phyloP scores from a whole-genome alignment of 2,888 invertebrate genomes.

The Platerodrilus igneus region DNA sequence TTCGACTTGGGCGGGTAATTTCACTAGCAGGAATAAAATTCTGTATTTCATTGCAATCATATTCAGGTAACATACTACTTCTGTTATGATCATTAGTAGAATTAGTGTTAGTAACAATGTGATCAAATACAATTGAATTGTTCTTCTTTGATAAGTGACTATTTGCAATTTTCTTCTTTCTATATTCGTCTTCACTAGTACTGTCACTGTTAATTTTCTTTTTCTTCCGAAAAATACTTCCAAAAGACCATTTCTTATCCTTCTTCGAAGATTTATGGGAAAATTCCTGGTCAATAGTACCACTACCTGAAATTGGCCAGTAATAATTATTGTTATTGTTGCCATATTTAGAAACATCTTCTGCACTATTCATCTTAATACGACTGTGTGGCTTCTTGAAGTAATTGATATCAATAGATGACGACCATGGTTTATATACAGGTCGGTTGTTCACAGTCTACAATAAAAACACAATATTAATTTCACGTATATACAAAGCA shows the following conservation, averaged over 20 bases:
- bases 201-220: slow-evolving; percentile 63
- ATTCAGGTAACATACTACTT: no score
- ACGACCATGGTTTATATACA: slow-evolving; percentile 46
- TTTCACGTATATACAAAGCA: not conserved
- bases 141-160: slow-evolving; percentile 53
- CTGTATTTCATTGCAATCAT: slow-evolving; percentile 37
- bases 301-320: slow-evolving; percentile 43
- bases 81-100: slow-evolving; percentile 24
- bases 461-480: slow-evolving; percentile 31
- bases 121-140: slow-evolving; percentile 59
- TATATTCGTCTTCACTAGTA: slow-evolving; percentile 49
- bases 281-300: slow-evolving; percentile 51
- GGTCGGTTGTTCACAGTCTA: slow-evolving; percentile 49
- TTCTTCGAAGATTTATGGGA: slow-evolving; percentile 53
- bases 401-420: slow-evolving; percentile 40
- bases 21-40: slow-evolving; percentile 38
- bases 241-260: slow-evolving; percentile 73
- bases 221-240: slow-evolving; percentile 71
- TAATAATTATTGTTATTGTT: slow-evolving; percentile 27
- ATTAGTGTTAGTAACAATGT: slow-evolving; percentile 50
- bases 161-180: slow-evolving; percentile 45
- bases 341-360: slow-evolving; percentile 34
- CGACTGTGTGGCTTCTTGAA: slow-evolving; percentile 35
- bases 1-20: slow-evolving; percentile 47
- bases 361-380: slow-evolving; percentile 43